Evolutionary conservation across 2,113 vertebrate genomes (phyloP), one percentile per base, ranked within the genome.

Genomic region (Bombycilla garrulus): DNA sequence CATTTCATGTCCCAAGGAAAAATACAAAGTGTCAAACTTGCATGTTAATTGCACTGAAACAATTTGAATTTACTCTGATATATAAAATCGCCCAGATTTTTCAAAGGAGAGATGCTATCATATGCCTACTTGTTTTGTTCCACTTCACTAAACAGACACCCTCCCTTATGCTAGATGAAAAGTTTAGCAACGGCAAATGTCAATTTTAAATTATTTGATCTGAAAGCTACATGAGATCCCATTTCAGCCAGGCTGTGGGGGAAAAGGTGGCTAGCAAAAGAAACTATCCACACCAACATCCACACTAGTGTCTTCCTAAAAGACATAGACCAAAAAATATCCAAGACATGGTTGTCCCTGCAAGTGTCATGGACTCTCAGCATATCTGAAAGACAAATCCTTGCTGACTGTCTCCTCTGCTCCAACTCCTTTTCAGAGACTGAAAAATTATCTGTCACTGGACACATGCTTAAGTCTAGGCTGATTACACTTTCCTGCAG

Each of bases 141-240:
- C 70, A 73, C 47, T 85, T 87, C 81, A 69, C 91, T 88, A 87
- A 89, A 77, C 89, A 93, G 93, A 95, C 85, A 95, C 26, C 70
- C 62, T 87, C 85, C 87, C 92, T 95, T 92, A 80, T 82, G 79
- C 54, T 93, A 78, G 70, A 91, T 70, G 71, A 72, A 80, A 96
- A 96, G 87, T 88, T 95, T 80, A 92, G 87, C 90, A 81, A 94
- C 77, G 92, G 78, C 94, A 95, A 95, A 94, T 81, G 85, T 93
- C 90, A 92, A 71, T 80, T 90, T 85, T 62, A 90, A 88, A 77
- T 80, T 4, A 91, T 91, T 69, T 86, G 38, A 94, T 96, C 79
- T 73, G 71, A 95, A 91, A 88, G 81, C 81, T 85, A 12, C 33
- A 91, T 88, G 51, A 80, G 33, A 87, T 73, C 31, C 35, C 1